Percentiles rank a stretch among this genome's conserved stretches.
These are phyloP conservation scores for Corydoras maculifer DNA, from an alignment of 2,113 vertebrate genomes.

Conservation along the genomic window DNA sequence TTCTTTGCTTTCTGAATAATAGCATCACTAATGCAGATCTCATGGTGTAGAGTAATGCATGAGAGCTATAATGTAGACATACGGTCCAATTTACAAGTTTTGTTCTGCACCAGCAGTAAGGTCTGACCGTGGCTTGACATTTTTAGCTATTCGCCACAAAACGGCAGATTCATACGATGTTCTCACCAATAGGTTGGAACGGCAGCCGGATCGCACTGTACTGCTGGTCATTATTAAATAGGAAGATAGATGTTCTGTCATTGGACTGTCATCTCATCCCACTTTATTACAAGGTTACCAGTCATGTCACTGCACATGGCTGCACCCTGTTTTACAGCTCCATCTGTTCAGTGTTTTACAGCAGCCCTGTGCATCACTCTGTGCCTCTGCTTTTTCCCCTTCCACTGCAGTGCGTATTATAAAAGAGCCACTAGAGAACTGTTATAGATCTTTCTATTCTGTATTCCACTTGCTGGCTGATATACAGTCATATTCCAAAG, in stretches of 20 bases:
- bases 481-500: constrained; percentile 45
- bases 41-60: too few species aligned
- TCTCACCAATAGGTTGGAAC: constrained; percentile 13
- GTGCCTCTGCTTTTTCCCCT: constrained; percentile 16
- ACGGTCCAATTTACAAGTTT: background rate
- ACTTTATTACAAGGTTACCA: constrained; percentile 55
- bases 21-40: too few species aligned
- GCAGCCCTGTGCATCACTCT: constrained; percentile 19
- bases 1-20: too few species aligned
- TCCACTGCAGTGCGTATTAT: background rate
- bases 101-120: constrained; percentile 17
- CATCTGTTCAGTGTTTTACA: constrained; percentile 25
- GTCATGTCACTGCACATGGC: constrained; percentile 48
- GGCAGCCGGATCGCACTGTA: constrained; percentile 20
- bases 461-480: constrained; percentile 47
- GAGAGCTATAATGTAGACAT: too few species aligned
- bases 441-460: constrained; percentile 24
- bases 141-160: constrained; percentile 30
- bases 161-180: constrained; percentile 37
- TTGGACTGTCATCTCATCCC: constrained; percentile 40
- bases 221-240: constrained; percentile 44
- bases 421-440: constrained; percentile 15
- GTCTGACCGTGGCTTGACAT: constrained; percentile 32
- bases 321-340: constrained; percentile 47
- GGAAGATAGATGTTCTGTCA: constrained; percentile 48